Evolutionary conservation across 2,113 vertebrate genomes (phyloP).

Genomic region (Benitochromis conjunctus): DNA sequence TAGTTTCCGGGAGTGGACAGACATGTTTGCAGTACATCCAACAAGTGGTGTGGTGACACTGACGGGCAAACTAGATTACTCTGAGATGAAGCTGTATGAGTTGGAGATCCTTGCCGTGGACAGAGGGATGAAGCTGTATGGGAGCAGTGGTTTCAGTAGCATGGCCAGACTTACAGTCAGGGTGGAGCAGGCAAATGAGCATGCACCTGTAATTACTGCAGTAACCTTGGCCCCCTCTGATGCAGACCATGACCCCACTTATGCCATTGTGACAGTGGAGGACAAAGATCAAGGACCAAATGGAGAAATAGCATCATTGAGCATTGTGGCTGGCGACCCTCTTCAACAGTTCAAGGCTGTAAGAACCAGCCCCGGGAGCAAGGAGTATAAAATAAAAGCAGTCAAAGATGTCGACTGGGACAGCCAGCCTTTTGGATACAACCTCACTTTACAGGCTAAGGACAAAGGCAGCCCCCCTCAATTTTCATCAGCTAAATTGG

Average conservation of each 20-base stretch:
- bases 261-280: conserved; percentile 86
- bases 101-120: conserved; percentile 95
- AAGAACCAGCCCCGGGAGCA: conserved; percentile 86
- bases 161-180: conserved; percentile 89
- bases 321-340: conserved; percentile 88
- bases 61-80: conserved; percentile 87
- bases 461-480: conserved; percentile 91
- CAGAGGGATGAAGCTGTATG: conserved; percentile 93
- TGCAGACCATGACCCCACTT: conserved; percentile 83
- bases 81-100: conserved; percentile 82
- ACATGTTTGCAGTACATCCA: conserved; percentile 94
- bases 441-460: conserved; percentile 94
- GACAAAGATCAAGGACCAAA: conserved; percentile 88
- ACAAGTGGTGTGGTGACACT: conserved; percentile 89
- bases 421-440: conserved; percentile 88
- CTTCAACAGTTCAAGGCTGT: conserved; percentile 88
- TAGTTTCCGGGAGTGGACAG: conserved; percentile 93
- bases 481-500: conserved; percentile 87
- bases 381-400: conserved; percentile 92
- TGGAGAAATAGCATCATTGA: conserved; percentile 91
- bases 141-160: conserved; percentile 95
- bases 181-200: conserved; percentile 88
- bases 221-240: conserved; percentile 80
- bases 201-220: conserved; percentile 84
- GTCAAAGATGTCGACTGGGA: conserved; percentile 85